A percentile compares a stretch with the other conserved stretches of the same genome.
Evolutionary conservation across 1,140 invertebrate species (phyloP).

Genomic region (Dendroctonus valens): DNA sequence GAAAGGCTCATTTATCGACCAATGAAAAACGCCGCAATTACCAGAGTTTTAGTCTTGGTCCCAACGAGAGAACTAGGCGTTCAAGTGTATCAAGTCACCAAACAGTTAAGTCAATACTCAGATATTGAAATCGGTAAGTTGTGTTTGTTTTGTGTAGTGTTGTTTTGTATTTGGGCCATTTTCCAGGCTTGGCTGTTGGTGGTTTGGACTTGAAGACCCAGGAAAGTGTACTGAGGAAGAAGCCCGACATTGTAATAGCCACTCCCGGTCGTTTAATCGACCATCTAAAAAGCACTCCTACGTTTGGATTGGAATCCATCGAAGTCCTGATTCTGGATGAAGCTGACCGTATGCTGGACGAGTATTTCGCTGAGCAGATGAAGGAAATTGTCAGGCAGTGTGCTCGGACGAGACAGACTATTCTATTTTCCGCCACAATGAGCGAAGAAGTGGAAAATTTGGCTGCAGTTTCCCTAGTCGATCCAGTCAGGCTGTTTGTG

Average conservation of each 20-base stretch:
- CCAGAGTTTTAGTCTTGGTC: slow-evolving; percentile 89
- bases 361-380: slow-evolving; percentile 98
- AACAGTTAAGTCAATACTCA: slow-evolving; percentile 87
- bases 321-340: slow-evolving; percentile 95
- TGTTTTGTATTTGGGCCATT: neutral
- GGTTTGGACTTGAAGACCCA: slow-evolving; percentile 93
- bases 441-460: slow-evolving; percentile 85
- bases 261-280: slow-evolving; percentile 97
- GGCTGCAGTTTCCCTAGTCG: slow-evolving; percentile 84
- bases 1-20: slow-evolving; percentile 87
- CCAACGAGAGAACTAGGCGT: slow-evolving; percentile 96
- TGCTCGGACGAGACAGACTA: slow-evolving; percentile 89
- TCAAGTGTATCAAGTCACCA: slow-evolving; percentile 87
- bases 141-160: neutral
- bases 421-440: slow-evolving; percentile 99
- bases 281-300: slow-evolving; percentile 93
- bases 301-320: slow-evolving; percentile 85
- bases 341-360: slow-evolving; percentile 96
- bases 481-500: slow-evolving; percentile 91
- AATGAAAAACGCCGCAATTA: slow-evolving; percentile 61
- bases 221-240: slow-evolving; percentile 82
- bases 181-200: slow-evolving; percentile 76
- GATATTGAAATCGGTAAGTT: slow-evolving; percentile 63
- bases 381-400: slow-evolving; percentile 94
- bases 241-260: slow-evolving; percentile 96